Evolutionary conservation across 2,888 invertebrate species (phyloP).

Genomic region (Tanytarsus gracilentus): DNA sequence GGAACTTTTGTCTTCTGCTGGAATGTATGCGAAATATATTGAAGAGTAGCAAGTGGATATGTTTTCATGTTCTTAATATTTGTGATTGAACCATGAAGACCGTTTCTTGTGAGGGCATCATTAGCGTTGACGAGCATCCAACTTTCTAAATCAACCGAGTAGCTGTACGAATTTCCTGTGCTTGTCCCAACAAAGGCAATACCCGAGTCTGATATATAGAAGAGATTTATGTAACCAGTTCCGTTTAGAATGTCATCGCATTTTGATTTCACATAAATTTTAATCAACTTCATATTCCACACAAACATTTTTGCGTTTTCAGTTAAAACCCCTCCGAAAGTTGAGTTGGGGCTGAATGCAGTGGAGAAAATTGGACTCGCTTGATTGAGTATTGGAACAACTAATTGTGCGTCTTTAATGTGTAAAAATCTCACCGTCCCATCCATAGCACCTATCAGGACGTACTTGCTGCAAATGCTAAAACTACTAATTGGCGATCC

Average conservation of each 20-base stretch:
- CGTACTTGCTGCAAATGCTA: conserved; percentile 40
- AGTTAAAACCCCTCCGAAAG: conserved; percentile 40
- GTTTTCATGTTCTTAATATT: conserved; percentile 38
- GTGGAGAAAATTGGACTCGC: conserved; percentile 39
- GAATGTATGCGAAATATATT: conserved; percentile 37
- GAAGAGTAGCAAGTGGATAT: conserved; percentile 41
- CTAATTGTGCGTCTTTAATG: conserved; percentile 37
- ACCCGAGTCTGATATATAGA: conserved; percentile 58
- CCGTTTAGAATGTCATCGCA: conserved; percentile 40
- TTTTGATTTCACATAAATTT: conserved; percentile 36
- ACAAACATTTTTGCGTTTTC: conserved; percentile 41
- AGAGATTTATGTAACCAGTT: conserved; percentile 48
- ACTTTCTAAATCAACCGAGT: conserved; percentile 62
- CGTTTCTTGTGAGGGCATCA: conserved; percentile 47
- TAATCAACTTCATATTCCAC: conserved; percentile 37
- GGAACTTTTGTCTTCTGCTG: conserved; percentile 27
- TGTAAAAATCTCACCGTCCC: conserved; percentile 39
- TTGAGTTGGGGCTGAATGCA: conserved; percentile 40
- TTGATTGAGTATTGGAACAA: conserved; percentile 39
- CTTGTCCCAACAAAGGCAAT: conserved; percentile 75
- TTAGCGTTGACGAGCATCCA: conserved; percentile 53
- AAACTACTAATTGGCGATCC: conserved; percentile 45
- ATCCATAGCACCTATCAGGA: conserved; percentile 40
- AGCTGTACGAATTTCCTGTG: conserved; percentile 78
- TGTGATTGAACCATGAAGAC: conserved; percentile 42